These are phyloP conservation scores for Sphaeridia pumilis DNA, from an alignment of 2,888 invertebrate species.

Conservation along the genomic window DNA sequence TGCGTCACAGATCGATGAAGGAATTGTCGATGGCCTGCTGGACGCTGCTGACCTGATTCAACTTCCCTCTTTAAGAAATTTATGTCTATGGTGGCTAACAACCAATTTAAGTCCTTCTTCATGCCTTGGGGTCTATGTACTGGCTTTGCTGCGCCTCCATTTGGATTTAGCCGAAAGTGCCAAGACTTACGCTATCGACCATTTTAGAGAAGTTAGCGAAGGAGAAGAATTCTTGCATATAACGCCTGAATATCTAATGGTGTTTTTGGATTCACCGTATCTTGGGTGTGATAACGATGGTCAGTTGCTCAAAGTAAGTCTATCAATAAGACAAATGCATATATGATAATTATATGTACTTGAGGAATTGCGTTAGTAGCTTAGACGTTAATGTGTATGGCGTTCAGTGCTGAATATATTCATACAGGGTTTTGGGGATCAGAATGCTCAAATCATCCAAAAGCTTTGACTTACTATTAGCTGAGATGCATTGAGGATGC, in stretches of 20 bases:
- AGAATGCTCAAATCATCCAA: no score
- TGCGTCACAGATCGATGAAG: slow-evolving; percentile 37
- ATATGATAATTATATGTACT: background rate
- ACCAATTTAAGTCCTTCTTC: slow-evolving; percentile 35
- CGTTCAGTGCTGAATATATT: slow-evolving; percentile 1
- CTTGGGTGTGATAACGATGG: slow-evolving; percentile 36
- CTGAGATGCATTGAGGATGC: no score
- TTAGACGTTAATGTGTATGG: background rate
- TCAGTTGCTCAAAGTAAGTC: slow-evolving; percentile 35
- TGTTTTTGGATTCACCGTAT: slow-evolving; percentile 35
- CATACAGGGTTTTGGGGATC: background rate
- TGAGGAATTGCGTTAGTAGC: background rate
- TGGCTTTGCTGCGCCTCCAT: slow-evolving; percentile 35
- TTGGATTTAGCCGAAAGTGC: slow-evolving; percentile 37
- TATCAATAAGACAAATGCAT: background rate
- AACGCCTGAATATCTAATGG: slow-evolving; percentile 31
- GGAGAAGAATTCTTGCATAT: slow-evolving; percentile 37
- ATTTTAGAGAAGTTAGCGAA: slow-evolving; percentile 36
- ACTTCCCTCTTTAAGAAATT: slow-evolving; percentile 36
- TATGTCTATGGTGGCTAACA: slow-evolving; percentile 37
- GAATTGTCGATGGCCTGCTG: slow-evolving; percentile 36
- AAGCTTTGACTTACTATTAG: no score
- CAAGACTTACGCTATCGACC: slow-evolving; percentile 35
- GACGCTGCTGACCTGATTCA: slow-evolving; percentile 37
- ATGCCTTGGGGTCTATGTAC: slow-evolving; percentile 36